Evolutionary conservation across 2,113 vertebrate genomes (phyloP), one percentile per base, ranked within the genome.

Genomic region (Oriolus oriolus): DNA sequence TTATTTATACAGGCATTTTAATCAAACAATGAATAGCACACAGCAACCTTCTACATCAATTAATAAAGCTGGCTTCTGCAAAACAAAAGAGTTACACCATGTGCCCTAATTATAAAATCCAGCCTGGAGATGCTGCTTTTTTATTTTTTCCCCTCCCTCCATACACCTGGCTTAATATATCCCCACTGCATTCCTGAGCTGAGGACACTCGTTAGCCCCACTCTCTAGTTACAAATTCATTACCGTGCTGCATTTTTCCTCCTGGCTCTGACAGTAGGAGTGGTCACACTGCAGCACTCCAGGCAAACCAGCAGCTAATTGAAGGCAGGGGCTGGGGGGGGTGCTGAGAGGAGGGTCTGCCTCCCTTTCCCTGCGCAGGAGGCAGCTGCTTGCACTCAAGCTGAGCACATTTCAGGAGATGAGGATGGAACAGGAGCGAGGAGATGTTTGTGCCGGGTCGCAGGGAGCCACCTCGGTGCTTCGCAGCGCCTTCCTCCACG

Each of bases 371-470:
- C 95, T 66, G 93, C 68, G 90, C 95, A 97, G 97, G 97, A 97
- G 93, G 98, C 98, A 98, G 97, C 98, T 98, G 98, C 98, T 98
- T 98, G 98, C 98, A 98, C 98, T 98, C 98, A 93, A 97, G 95
- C 97, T 84, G 30, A 96, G 96, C 94, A 90, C 96, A 54, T 95
- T 98, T 97, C 80, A 95, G 54, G 96, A 97, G 97, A 96, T 41
- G 96, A 97, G 97, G 94, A 97, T 89, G 42, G 94, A 93, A 70
- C 4, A 49, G 79, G 60, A 92, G 73, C 83, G 44, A 60, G 14
- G 52, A 63, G 60, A 61, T 39, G 90, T 54, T 90, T 42, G 79
- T 52, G 1, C 12, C 28, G 37, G 87, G 44, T 90, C 68, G 83
- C 66, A 76, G 90, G 84, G 76, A 95, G 68, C 60, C 52, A 63